A percentile compares a stretch with the other conserved stretches of the same genome.
phyloP scores from a whole-genome alignment of 2,113 vertebrate genomes.

The Gasterosteus aculeatus region DNA sequence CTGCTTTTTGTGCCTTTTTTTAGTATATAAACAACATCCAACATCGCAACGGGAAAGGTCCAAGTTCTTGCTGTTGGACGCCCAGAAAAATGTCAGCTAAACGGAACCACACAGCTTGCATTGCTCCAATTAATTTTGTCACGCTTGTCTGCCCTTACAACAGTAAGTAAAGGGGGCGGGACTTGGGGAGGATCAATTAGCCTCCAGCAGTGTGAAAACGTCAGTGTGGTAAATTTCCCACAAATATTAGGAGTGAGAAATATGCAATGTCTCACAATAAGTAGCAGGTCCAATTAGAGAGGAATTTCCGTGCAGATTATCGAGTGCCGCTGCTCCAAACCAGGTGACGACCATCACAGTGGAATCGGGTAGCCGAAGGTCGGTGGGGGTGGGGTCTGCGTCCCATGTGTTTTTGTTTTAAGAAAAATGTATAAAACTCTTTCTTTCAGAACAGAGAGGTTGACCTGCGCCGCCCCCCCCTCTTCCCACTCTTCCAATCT shows the following conservation, averaged over 20 bases:
- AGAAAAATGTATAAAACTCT: conserved; percentile 74
- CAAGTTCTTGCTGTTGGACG: not conserved
- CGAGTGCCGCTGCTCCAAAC: conserved; percentile 43
- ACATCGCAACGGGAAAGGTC: not conserved
- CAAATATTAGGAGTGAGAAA: conserved; percentile 42
- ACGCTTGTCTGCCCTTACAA: not conserved
- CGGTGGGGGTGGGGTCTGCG: conserved; percentile 27
- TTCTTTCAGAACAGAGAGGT: conserved; percentile 66
- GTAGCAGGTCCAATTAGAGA: conserved; percentile 62
- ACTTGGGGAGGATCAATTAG: conserved; percentile 1
- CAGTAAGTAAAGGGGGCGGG: not conserved
- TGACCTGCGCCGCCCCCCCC: conserved; percentile 56
- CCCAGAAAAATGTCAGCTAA: not conserved
- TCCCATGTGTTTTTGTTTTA: conserved; percentile 76
- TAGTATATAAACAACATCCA: not conserved
- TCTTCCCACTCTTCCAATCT: conserved; percentile 56
- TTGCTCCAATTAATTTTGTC: not conserved
- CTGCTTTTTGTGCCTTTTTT: not conserved
- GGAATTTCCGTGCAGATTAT: conserved; percentile 62
- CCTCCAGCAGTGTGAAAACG: conserved; percentile 20
- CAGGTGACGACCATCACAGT: conserved; percentile 49
- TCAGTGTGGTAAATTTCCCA: conserved; percentile 49
- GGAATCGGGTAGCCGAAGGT: conserved; percentile 11
- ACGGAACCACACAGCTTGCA: not conserved
- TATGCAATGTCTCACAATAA: conserved; percentile 47